These are phyloP conservation scores for Phyllopteryx taeniolatus DNA, from an alignment of 2,113 vertebrate genomes.

Conservation along the genomic window DNA sequence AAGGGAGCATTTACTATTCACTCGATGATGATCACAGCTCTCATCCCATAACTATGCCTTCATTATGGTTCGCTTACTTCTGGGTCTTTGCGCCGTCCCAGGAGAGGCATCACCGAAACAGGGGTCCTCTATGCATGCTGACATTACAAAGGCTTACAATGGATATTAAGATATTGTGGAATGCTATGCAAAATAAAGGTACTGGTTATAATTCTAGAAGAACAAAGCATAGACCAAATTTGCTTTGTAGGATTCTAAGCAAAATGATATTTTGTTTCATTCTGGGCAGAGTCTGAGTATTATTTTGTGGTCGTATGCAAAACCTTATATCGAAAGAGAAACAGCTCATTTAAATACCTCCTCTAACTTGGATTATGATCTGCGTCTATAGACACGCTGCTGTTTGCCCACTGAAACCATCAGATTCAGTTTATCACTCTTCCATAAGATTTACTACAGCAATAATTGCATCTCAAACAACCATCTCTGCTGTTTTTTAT, in stretches of 20 bases:
- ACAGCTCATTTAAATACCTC: not conserved
- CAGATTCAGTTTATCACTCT: not conserved
- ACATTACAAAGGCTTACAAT: constrained; percentile 12
- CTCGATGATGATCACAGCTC: constrained; percentile 59
- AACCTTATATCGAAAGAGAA: too few species aligned
- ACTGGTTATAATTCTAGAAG: not conserved
- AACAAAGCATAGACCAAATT: not conserved
- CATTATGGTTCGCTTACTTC: constrained; percentile 60
- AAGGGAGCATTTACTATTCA: constrained; percentile 75
- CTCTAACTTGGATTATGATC: not conserved
- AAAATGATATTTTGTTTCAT: not conserved
- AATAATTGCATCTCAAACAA: not conserved
- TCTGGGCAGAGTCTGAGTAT: too few species aligned
- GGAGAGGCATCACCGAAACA: constrained; percentile 70
- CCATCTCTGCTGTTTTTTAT: not conserved
- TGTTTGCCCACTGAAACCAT: not conserved
- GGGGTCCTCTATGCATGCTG: constrained; percentile 23
- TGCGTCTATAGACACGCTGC: not conserved
- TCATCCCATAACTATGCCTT: constrained; percentile 73
- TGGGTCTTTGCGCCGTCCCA: constrained; percentile 72
- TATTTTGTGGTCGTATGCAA: too few species aligned
- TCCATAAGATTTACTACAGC: not conserved
- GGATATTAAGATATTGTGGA: constrained; percentile 6
- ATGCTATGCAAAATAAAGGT: not conserved
- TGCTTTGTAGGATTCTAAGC: not conserved